These are phyloP conservation scores for Nemurella pictetii DNA, from an alignment of 2,888 invertebrate species.

Conservation along the genomic window DNA sequence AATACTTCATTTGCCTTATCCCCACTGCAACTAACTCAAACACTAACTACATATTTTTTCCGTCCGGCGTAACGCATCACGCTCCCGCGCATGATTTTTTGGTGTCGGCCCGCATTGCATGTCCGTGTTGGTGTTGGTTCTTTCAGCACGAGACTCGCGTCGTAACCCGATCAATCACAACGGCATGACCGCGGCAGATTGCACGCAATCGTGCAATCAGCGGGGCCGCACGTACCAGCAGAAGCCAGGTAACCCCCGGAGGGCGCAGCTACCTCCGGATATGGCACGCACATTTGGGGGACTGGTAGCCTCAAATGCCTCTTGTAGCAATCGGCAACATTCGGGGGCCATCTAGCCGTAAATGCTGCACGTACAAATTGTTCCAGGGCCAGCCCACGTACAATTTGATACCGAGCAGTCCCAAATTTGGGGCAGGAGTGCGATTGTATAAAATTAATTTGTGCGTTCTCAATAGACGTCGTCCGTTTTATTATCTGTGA, in stretches of 20 bases:
- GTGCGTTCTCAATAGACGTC: too few relatives aligned
- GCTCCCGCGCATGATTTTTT: not conserved
- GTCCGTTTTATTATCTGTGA: too few relatives aligned
- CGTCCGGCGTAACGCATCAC: not conserved
- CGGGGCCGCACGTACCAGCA: not conserved
- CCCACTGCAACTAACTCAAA: too few relatives aligned
- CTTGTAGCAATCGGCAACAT: too few relatives aligned
- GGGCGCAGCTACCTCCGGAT: too few relatives aligned
- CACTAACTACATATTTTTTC: not conserved
- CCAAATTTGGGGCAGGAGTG: too few relatives aligned
- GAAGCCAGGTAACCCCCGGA: constrained; percentile 30
- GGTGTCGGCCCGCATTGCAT: constrained; percentile 10
- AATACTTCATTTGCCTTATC: too few relatives aligned
- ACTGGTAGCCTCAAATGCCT: not conserved
- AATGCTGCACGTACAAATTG: too few relatives aligned
- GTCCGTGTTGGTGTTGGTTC: constrained; percentile 25
- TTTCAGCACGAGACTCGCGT: constrained; percentile 5
- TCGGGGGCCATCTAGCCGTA: too few relatives aligned
- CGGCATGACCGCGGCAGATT: constrained; percentile 23
- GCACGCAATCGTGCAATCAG: not conserved
- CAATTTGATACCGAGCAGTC: too few relatives aligned
- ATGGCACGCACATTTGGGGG: not conserved
- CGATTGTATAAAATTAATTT: too few relatives aligned
- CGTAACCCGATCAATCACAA: constrained; percentile 27
- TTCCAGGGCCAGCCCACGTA: too few relatives aligned